Base-by-base conservation (phyloP, 1,140 invertebrate species). In the Varroa destructor region DNA sequence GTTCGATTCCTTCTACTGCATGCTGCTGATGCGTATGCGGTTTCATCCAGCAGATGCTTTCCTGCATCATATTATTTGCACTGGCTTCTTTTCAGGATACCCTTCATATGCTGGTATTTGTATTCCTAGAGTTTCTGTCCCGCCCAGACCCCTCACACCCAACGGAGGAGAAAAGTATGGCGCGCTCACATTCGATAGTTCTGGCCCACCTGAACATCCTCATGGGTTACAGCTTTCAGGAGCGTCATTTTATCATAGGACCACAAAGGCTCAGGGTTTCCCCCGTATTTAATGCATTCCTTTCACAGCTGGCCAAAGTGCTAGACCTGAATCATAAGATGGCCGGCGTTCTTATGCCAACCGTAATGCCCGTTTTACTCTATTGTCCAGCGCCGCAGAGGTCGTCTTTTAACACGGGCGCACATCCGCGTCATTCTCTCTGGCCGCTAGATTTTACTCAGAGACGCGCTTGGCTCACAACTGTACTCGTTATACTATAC, bases 261-360 rank as follows among this genome's bases (percentile, higher is more conserved):
- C 91, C 95, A 0, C 83, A 88, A 74, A 86, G 87, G 76, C 79
- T 98, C 56, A 85, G 92, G 88, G 83, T 86, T 71, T 96, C 93
- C 0, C 87, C 93, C 4, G 90, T 94, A 1, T 97, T 97, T 80
- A 97, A 94, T 80, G 91, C 92, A 4, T 98, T 96, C 78, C 81
- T 99, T 76, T 87, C 90, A 36, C 77, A 75, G 43, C 79, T 82
- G 73, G 75, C 81, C 12, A 77, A 79, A 70, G 79, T 79, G 37
- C 77, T 97, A 75, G 93, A 98, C 79, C 89, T 93, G 77, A 97
- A 98, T 81, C 91, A 94, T 78, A 79, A 87, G 55, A 90, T 97
- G 83, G 92, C 92, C 0, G 88, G 87, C 75, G 83, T 86, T 36
- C 86, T 99, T 54, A 84, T 97, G 14, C 87, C 90, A 10, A 89